A percentile compares a stretch with the other conserved stretches of the same genome.
These are phyloP conservation scores for Crossaster papposus DNA, from an alignment of 53 echinoderm and acorn worm genomes.

Conservation along the genomic window DNA sequence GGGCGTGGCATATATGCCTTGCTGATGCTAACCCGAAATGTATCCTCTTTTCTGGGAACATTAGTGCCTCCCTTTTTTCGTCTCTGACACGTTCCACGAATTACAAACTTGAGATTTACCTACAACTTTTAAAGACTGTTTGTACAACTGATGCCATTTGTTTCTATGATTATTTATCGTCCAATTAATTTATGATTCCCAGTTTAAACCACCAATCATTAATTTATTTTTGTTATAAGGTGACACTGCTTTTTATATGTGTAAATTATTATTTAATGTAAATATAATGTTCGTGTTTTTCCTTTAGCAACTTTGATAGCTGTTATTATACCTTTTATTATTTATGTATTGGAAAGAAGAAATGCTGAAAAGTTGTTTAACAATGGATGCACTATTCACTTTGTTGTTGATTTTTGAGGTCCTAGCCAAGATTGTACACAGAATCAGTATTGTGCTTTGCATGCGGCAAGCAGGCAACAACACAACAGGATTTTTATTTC, in stretches of 20 bases:
- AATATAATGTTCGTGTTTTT: conserved; percentile 18
- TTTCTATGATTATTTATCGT: background rate
- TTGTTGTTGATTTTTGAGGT: background rate
- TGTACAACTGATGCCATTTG: background rate
- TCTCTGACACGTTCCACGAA: background rate
- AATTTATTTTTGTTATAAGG: conserved; percentile 43
- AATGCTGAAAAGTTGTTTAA: background rate
- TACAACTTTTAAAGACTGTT: background rate
- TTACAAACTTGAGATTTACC: conserved; percentile 4
- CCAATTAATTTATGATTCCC: conserved; percentile 43
- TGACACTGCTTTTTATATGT: background rate
- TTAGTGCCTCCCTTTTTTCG: background rate
- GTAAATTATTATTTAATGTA: conserved; percentile 56
- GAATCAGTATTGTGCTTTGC: background rate
- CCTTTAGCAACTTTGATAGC: background rate
- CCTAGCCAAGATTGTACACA: background rate
- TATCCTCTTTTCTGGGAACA: background rate
- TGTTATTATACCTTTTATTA: conserved; percentile 25
- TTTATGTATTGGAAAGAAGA: conserved; percentile 1
- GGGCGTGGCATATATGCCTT: background rate
- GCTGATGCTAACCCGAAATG: background rate
- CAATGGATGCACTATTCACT: background rate
- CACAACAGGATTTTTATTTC: background rate
- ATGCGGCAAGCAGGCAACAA: background rate
- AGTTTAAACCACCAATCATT: background rate